These are phyloP conservation scores for Peromyscus melanophrys DNA, from an alignment of 2,797 vertebrate genomes.

Conservation along the genomic window DNA sequence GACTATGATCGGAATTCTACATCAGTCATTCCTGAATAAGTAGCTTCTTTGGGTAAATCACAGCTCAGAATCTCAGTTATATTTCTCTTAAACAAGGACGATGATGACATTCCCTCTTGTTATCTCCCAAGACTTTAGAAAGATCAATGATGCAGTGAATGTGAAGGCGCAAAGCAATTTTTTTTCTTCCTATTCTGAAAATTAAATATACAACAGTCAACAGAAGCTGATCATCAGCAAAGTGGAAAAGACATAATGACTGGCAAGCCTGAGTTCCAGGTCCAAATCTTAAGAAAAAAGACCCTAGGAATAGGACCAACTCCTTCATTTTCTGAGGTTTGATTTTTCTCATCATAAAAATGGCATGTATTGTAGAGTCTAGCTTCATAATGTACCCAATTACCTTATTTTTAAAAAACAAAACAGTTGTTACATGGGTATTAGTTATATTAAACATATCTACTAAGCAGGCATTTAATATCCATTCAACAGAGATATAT, in stretches of 20 bases:
- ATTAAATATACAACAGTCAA: not conserved
- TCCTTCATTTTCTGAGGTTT: conserved; percentile 22
- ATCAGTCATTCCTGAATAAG: not conserved
- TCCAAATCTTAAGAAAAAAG: not conserved
- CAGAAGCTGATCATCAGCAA: not conserved
- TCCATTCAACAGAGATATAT: not conserved
- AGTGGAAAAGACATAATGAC: not conserved
- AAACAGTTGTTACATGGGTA: not conserved
- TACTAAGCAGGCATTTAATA: not conserved
- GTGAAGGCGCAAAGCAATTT: not conserved
- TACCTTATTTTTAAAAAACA: not conserved
- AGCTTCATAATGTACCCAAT: not conserved
- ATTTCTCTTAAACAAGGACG: not conserved
- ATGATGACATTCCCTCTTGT: not conserved
- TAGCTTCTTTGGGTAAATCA: not conserved
- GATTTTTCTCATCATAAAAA: not conserved
- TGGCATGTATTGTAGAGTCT: not conserved
- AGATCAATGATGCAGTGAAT: not conserved
- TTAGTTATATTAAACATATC: conserved; percentile 14
- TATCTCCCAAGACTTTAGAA: not conserved
- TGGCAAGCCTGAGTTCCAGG: not conserved
- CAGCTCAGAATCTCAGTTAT: not conserved
- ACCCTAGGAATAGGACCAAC: not conserved
- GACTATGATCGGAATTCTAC: not conserved
- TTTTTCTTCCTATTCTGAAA: not conserved